Evolutionary conservation across 2,888 invertebrate species (phyloP), one percentile per base, ranked within the genome.

Genomic region (Chaetoderma sp.): DNA sequence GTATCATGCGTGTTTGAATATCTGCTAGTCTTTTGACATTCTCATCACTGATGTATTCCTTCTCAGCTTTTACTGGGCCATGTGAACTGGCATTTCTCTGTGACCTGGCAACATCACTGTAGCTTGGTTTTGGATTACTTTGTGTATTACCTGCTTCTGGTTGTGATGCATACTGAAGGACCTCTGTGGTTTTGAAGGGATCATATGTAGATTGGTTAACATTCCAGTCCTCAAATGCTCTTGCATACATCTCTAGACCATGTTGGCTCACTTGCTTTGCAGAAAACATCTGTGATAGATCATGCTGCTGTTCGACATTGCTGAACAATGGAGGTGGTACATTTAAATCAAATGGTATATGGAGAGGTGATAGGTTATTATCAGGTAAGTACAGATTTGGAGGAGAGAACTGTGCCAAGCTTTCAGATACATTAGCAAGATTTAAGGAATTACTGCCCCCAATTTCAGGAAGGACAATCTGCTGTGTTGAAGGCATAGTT

Each of bases 161-260:
- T n/a, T n/a, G n/a, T 21, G 27, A 18, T 13, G 10, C 21, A 28
- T 52, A 52, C 8, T 13, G 10, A 16, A 27, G 3, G 4, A 2
- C 13, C 21, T 52, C 52, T 4, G 4, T 16, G 13, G 52, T 30
- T 2, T 18, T n/a, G 4, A 52, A 52, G 13, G 52, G 52, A 28
- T 13, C 13, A 28, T 52, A 52, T 13, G 39, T 36, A 10, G 52
- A 23, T 32, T 28, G 21, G 16, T 32, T 18, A 52, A 18, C 32
- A 30, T 28, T 52, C 52, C 52, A 52, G 52, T 52, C 52, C 4
- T 52, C 52, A 18, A 28, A 18, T n/a, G 52, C 27, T 21, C 16
- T 30, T 8, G 47, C 67, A 68, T 78, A 79, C 42, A 76, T 70
- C 23, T 76, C 72, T 59, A 63, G 68, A 27, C 76, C 78, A 60